Base-by-base conservation (phyloP, 37 sponge, comb jelly and placozoan genomes). In the Agelas oroides region DNA sequence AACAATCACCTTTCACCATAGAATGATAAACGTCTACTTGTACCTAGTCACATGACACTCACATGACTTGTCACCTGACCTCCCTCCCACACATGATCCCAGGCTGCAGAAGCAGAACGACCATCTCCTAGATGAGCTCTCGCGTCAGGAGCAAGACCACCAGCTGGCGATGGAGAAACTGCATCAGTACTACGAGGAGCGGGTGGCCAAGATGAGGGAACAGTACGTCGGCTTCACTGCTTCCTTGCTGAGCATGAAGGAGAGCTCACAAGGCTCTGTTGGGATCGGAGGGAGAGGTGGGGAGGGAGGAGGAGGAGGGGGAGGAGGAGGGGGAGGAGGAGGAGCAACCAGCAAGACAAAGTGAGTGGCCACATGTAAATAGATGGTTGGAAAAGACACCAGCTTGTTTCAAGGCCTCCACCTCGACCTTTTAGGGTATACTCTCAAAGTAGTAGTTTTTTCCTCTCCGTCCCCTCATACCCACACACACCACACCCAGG, bases 71-170 rank as follows among this genome's bases (percentile, higher is more conserved):
- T 1, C 32, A 60, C 20, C 3, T 15, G 34, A 35, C n/a, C 21
- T 34, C 38, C 53, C 78, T 19, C 53, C 72, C 75, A n/a, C n/a
- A n/a, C n/a, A n/a, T n/a, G n/a, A 64, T 20, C n/a, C 34, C 75
- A 92, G 92, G 0, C 37, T 83, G 0, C 84, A 84, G 38, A 77
- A 71, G 8, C 35, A 86, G 55, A 87, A 92, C 37, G 77, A 84
- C 16, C 75, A 84, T 54, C 71, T 84, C 12, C 23, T 25, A 24
- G 88, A 87, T 37, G 53, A 21, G 18, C 35, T 92, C 21, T n/a
- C 53, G 17, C 24, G 13, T 17, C 78, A 53, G 68, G 80, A 74
- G 19, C 68, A 83, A 40, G 80, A 83, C 20, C 85, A 92, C 74
- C 80, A 79, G 36, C 32, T 59, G 5, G 88, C 80, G 32, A 74